Conservation (phyloP, 2,888 invertebrate species). For the Gastracanthus pulcherrimus region DNA sequence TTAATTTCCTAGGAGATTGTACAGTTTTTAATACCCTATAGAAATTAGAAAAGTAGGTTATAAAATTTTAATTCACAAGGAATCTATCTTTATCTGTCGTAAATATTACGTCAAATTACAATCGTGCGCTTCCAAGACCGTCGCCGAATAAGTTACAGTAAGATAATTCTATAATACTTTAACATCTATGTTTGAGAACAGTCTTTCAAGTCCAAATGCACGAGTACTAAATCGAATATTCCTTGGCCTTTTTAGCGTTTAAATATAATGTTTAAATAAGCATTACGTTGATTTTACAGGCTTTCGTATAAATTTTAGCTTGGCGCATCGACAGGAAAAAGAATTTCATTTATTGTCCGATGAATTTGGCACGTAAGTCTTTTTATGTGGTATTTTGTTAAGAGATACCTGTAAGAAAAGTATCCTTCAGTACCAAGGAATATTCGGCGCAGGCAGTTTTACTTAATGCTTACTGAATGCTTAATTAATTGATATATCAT, state of each 20-base stretch:
- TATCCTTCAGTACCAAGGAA: conserved; percentile 56
- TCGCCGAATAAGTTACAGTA: conserved; percentile 44
- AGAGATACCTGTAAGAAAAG: not conserved
- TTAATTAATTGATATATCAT: conserved; percentile 51
- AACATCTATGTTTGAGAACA: conserved; percentile 66
- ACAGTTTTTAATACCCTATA: conserved; percentile 24
- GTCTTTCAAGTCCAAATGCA: conserved; percentile 68
- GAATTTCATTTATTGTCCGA: conserved; percentile 52
- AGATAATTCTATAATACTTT: conserved; percentile 59
- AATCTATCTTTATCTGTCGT: conserved; percentile 25
- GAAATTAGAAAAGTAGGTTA: conserved; percentile 56
- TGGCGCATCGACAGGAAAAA: conserved; percentile 7
- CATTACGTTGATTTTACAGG: not conserved
- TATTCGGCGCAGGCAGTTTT: conserved; percentile 65
- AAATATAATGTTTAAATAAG: not conserved
- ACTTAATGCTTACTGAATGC: conserved; percentile 53
- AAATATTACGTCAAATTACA: conserved; percentile 32
- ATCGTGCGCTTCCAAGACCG: conserved; percentile 43
- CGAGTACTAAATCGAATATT: conserved; percentile 58
- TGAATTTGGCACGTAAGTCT: conserved; percentile 54
- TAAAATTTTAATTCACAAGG: conserved; percentile 41
- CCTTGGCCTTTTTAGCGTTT: conserved; percentile 35
- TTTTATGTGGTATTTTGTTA: conserved; percentile 32
- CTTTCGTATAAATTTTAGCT: conserved; percentile 6
- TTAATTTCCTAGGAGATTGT: conserved; percentile 43